Evolutionary conservation across 2,888 invertebrate genomes (phyloP).

Genomic region (Criorhina ranunculi): DNA sequence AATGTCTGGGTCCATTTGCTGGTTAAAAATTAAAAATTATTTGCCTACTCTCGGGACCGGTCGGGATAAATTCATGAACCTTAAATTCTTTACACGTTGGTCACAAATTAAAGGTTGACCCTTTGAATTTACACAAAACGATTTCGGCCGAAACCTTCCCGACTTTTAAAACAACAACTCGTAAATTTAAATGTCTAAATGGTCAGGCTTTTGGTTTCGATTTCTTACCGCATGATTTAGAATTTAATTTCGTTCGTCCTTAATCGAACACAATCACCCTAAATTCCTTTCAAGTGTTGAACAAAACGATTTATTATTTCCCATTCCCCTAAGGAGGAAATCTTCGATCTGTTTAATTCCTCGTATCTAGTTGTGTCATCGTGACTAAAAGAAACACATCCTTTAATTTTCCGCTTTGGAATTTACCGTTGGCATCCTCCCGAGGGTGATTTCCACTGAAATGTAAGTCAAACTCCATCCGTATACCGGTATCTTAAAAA

Average conservation of each 20-base stretch:
- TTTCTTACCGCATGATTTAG: slow-evolving; percentile 29
- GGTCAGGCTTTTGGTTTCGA: slow-evolving; percentile 38
- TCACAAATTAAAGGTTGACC: slow-evolving; percentile 17
- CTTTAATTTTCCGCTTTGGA: slow-evolving; percentile 31
- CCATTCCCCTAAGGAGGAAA: neutral
- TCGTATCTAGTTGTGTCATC: slow-evolving; percentile 31
- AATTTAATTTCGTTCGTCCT: slow-evolving; percentile 38
- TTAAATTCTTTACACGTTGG: slow-evolving; percentile 12
- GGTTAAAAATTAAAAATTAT: slow-evolving; percentile 20
- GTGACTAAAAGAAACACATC: slow-evolving; percentile 14
- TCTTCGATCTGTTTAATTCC: slow-evolving; percentile 28
- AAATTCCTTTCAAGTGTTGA: neutral
- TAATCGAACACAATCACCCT: slow-evolving; percentile 34
- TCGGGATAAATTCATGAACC: no score
- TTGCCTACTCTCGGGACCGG: neutral
- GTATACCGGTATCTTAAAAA: neutral
- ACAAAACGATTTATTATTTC: slow-evolving; percentile 42
- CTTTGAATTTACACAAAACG: neutral
- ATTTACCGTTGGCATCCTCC: neutral
- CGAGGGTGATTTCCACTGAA: neutral
- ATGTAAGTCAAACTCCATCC: slow-evolving; percentile 2
- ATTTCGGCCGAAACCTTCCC: neutral
- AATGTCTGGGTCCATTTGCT: slow-evolving; percentile 2
- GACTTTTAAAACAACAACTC: neutral
- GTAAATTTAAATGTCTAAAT: slow-evolving; percentile 34